These are phyloP conservation scores for Catocala nupta DNA, from an alignment of 2,888 invertebrate species.

Conservation along the genomic window DNA sequence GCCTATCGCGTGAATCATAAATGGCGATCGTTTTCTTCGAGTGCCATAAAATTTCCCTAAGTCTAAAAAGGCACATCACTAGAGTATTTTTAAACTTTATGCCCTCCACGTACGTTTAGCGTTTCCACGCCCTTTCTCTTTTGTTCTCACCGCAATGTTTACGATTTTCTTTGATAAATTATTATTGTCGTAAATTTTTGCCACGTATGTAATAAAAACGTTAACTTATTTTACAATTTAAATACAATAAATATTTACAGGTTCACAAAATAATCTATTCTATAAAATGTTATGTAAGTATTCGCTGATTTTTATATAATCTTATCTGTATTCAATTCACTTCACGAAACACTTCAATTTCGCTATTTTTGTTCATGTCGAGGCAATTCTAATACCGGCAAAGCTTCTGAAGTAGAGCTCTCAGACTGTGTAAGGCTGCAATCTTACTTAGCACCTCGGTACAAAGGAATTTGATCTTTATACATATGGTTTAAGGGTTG, in stretches of 20 bases:
- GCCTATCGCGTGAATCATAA: constrained; percentile 81
- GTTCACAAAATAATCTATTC: constrained; percentile 39
- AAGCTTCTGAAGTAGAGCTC: constrained; percentile 80
- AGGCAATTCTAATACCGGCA: constrained; percentile 80
- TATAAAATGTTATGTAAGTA: constrained; percentile 40
- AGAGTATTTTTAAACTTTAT: constrained; percentile 60
- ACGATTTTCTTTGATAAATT: constrained; percentile 54
- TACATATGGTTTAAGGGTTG: constrained; percentile 55
- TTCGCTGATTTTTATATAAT: constrained; percentile 59
- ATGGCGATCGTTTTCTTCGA: constrained; percentile 76
- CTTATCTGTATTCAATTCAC: constrained; percentile 71
- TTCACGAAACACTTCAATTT: constrained; percentile 76
- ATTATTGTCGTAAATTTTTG: constrained; percentile 57
- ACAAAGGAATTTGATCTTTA: constrained; percentile 74
- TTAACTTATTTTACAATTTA: constrained; percentile 55
- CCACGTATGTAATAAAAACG: constrained; percentile 52
- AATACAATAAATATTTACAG: constrained; percentile 45
- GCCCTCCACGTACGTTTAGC: constrained; percentile 51
- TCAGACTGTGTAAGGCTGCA: constrained; percentile 75
- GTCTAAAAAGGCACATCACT: constrained; percentile 58
- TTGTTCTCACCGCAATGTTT: constrained; percentile 51
- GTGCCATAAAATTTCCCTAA: constrained; percentile 67
- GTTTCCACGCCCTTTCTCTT: constrained; percentile 53
- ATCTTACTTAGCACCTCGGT: constrained; percentile 62
- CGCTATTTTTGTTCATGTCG: constrained; percentile 82